These are phyloP conservation scores for Pyrocephalus nanus DNA, from an alignment of 2,797 vertebrate species.

Conservation along the genomic window DNA sequence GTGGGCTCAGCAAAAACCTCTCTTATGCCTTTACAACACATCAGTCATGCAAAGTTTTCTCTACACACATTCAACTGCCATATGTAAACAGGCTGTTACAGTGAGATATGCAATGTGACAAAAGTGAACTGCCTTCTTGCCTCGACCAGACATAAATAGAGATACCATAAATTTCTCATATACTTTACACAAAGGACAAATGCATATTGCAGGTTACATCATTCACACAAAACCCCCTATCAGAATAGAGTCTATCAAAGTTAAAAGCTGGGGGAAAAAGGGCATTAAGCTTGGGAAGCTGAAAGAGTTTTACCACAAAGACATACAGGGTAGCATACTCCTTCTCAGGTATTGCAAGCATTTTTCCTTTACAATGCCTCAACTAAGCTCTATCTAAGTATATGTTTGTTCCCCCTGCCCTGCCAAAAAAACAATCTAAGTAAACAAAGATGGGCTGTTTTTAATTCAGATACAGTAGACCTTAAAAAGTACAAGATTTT, in stretches of 20 bases:
- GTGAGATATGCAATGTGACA: neutral
- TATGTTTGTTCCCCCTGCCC: neutral
- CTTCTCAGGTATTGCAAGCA: neutral
- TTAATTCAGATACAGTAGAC: neutral
- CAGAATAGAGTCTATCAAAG: neutral
- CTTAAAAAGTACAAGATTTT: neutral
- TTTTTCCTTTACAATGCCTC: neutral
- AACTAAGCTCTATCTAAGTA: neutral
- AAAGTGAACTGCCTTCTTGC: neutral
- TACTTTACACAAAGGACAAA: neutral
- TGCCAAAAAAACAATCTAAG: neutral
- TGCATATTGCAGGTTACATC: neutral
- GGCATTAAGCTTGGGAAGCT: neutral
- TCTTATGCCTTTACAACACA: neutral
- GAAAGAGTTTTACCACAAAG: neutral
- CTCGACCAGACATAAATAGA: neutral
- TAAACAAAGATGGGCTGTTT: neutral
- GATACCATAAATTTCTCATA: neutral
- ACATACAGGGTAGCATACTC: neutral
- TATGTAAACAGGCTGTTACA: neutral
- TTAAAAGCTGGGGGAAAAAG: neutral
- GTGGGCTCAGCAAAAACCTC: neutral
- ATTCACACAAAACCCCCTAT: fast-evolving
- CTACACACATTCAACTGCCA: neutral
- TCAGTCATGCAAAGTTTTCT: neutral